Evolutionary conservation across 2,888 invertebrate genomes (phyloP).

Genomic region (Choristoneura rosaceana): DNA sequence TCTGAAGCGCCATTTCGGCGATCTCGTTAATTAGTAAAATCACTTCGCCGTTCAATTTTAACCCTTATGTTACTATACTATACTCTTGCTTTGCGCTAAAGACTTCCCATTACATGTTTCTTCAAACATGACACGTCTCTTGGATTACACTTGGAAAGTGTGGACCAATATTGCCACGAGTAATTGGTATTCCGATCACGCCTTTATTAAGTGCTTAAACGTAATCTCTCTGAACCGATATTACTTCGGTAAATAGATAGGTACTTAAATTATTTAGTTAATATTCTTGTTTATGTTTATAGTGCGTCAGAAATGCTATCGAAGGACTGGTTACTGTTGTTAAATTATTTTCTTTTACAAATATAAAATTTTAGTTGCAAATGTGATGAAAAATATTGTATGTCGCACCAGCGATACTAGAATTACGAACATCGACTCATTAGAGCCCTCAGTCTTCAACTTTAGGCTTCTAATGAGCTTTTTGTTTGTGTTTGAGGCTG

Average conservation of each 20-base stretch:
- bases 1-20: no score
- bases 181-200: constrained; percentile 26
- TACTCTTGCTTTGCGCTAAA: neutral
- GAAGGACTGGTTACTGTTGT: neutral
- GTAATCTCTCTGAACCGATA: neutral
- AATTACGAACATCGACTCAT: no score
- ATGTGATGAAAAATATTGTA: no score
- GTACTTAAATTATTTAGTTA: neutral
- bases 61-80: no score
- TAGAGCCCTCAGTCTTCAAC: no score
- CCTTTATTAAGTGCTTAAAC: constrained; percentile 10
- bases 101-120: neutral
- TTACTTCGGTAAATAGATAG: neutral
- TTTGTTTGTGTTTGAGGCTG: no score
- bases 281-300: neutral
- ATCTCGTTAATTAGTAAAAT: no score
- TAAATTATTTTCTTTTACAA: no score
- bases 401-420: no score
- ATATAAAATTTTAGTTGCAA: no score
- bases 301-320: neutral
- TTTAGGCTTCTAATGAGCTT: no score
- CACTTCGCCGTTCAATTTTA: no score
- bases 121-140: constrained; percentile 19
- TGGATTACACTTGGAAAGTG: constrained; percentile 14
- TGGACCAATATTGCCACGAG: neutral